Evolutionary conservation across 2,888 invertebrate species (phyloP).

Genomic region (Eumacrocentrus americanus): DNA sequence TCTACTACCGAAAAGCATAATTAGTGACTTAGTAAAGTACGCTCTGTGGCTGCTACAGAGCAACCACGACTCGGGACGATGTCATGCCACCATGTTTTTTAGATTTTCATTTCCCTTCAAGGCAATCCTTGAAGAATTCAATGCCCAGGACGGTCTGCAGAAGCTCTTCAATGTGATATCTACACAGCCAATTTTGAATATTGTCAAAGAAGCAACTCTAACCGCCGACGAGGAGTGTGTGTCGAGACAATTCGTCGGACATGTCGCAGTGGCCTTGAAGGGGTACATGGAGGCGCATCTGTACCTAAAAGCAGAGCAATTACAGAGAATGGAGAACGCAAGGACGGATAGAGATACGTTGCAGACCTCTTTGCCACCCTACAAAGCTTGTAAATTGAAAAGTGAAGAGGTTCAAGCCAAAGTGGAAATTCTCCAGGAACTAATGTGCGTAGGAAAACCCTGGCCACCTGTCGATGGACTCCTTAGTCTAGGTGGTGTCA

Average conservation of each 20-base stretch:
- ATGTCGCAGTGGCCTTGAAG: conserved; percentile 88
- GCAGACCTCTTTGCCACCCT: conserved; percentile 60
- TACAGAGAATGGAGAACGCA: conserved; percentile 67
- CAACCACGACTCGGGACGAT: conserved; percentile 96
- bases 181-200: conserved; percentile 83
- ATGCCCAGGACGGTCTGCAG: conserved; percentile 90
- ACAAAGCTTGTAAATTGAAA: conserved; percentile 64
- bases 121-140: conserved; percentile 92
- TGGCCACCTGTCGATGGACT: conserved; percentile 93
- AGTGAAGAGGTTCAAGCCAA: conserved; percentile 84
- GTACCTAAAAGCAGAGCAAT: conserved; percentile 75
- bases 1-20: conserved; percentile 77
- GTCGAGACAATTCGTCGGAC: conserved; percentile 86
- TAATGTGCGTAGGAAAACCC: conserved; percentile 73
- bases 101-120: conserved; percentile 92
- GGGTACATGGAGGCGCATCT: conserved; percentile 93
- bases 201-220: conserved; percentile 67
- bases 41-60: conserved; percentile 95
- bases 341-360: conserved; percentile 54
- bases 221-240: conserved; percentile 91
- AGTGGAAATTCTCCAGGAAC: conserved; percentile 79
- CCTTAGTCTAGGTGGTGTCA: conserved; percentile 81
- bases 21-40: conserved; percentile 84
- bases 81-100: conserved; percentile 98
- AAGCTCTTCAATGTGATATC: conserved; percentile 94